Evolutionary conservation across 2,113 vertebrate species (phyloP).

Genomic region (Struthio camelus): DNA sequence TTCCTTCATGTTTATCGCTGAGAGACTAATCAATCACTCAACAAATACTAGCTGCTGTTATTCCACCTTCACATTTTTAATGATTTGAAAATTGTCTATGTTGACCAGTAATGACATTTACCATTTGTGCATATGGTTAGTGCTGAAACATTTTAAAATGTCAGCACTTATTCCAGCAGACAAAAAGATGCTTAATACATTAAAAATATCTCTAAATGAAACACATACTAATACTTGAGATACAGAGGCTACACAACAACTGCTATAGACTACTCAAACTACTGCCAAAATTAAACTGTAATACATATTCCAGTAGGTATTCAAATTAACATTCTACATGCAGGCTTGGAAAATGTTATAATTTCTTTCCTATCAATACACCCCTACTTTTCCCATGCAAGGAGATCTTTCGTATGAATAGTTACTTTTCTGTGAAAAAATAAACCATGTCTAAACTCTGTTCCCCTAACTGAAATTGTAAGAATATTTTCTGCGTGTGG

Average conservation of each 20-base stretch:
- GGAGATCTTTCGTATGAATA: not conserved
- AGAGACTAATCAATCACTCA: slow-evolving; percentile 14
- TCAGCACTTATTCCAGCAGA: not conserved
- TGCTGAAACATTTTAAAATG: not conserved
- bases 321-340: slow-evolving; percentile 7
- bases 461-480: not conserved
- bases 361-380: not conserved
- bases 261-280: not conserved
- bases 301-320: not conserved
- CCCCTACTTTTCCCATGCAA: not conserved
- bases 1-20: slow-evolving; percentile 62
- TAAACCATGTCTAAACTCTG: not conserved
- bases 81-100: not conserved
- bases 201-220: not conserved
- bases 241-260: not conserved
- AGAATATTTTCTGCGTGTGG: not conserved
- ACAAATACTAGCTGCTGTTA: not conserved
- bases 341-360: not conserved
- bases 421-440: not conserved
- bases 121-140: not conserved
- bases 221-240: not conserved
- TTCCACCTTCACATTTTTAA: not conserved
- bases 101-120: not conserved
- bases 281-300: not conserved
- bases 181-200: not conserved